These are phyloP conservation scores for Drosophila austrosaltans DNA, from an alignment of 2,888 invertebrate species.

Conservation along the genomic window DNA sequence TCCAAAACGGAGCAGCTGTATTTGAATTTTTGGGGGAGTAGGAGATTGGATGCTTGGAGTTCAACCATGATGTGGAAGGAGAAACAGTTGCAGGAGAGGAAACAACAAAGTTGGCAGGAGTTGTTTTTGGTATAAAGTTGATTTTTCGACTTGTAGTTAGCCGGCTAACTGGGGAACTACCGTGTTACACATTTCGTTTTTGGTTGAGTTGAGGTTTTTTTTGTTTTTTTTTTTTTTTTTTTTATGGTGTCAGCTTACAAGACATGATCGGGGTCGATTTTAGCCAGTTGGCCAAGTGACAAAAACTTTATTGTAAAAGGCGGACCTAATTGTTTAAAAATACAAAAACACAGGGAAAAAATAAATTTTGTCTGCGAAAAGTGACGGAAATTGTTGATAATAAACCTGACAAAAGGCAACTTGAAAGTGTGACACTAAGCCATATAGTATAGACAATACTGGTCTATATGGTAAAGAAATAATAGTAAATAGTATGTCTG, in stretches of 20 bases:
- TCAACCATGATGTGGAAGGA: background rate
- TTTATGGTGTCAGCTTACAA: slow-evolving; percentile 48
- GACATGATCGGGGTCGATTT: slow-evolving; percentile 47
- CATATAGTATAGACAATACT: background rate
- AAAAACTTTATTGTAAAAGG: slow-evolving; percentile 28
- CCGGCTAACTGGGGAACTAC: slow-evolving; percentile 45
- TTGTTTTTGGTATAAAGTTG: background rate
- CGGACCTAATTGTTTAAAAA: slow-evolving; percentile 11
- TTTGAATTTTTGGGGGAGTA: slow-evolving; percentile 9
- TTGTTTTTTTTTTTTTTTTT: slow-evolving; percentile 1
- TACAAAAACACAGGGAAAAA: background rate
- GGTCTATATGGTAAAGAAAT: background rate
- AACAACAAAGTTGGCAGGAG: background rate
- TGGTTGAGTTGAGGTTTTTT: slow-evolving; percentile 31
- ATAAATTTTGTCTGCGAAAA: background rate
- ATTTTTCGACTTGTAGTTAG: slow-evolving; percentile 16
- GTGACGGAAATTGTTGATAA: background rate
- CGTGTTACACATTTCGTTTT: slow-evolving; percentile 53
- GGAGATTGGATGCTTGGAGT: background rate
- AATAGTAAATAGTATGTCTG: too few species aligned
- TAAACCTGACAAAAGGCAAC: background rate
- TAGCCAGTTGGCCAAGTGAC: slow-evolving; percentile 29
- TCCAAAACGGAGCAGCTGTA: slow-evolving; percentile 28
- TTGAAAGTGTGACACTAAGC: background rate
- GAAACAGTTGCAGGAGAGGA: slow-evolving; percentile 36